Evolutionary conservation across 2,797 vertebrate genomes (phyloP).

Genomic region (Lacerta viridis): DNA sequence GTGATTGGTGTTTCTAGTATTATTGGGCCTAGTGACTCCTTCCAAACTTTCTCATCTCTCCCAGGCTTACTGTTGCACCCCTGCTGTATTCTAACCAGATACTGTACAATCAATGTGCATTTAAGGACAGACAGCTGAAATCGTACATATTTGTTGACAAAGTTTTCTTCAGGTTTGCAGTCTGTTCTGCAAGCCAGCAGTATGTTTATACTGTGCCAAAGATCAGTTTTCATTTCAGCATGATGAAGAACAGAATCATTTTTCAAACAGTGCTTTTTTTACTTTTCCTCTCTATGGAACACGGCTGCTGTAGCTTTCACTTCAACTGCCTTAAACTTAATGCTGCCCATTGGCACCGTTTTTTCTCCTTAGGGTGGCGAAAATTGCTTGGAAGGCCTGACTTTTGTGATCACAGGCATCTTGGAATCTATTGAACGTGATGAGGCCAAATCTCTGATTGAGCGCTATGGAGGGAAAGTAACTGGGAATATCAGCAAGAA

Average conservation of each 20-base stretch:
- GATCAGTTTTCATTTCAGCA: neutral
- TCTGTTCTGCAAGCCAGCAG: neutral
- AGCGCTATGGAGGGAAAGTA: conserved; percentile 96
- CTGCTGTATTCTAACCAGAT: neutral
- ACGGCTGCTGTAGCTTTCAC: neutral
- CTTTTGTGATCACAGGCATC: conserved; percentile 95
- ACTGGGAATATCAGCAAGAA: conserved; percentile 96
- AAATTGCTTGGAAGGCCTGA: conserved; percentile 96
- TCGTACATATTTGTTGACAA: neutral
- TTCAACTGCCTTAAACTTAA: accelerated
- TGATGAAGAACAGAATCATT: neutral
- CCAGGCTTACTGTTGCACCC: neutral
- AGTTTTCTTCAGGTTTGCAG: neutral
- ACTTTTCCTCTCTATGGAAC: neutral
- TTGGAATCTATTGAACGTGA: conserved; percentile 96
- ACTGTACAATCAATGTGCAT: no score
- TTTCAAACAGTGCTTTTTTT: no score
- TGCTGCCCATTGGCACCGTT: conserved; percentile 48
- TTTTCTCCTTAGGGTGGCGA: conserved; percentile 89
- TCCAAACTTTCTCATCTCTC: neutral
- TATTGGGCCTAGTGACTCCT: neutral
- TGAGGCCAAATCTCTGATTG: conserved; percentile 92
- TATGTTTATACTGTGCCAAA: neutral
- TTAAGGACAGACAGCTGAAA: no score
- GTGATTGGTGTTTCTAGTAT: neutral